These are phyloP conservation scores for Chaetodon trifasciatus DNA, from an alignment of 2,797 vertebrate species.

Conservation along the genomic window DNA sequence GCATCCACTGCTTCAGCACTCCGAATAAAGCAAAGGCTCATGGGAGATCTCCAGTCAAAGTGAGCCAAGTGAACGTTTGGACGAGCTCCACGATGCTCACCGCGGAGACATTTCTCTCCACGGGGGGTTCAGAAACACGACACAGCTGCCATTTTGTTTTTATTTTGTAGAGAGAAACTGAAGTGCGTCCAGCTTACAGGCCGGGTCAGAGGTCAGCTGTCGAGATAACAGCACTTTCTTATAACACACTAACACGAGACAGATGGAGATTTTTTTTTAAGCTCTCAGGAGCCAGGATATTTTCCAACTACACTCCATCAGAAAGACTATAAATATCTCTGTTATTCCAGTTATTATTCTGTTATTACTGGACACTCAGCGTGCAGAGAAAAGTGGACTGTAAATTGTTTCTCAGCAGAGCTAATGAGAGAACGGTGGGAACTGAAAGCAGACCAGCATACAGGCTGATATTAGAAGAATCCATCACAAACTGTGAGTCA, in stretches of 20 bases:
- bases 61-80: constrained; percentile 24
- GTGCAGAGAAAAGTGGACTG: neutral
- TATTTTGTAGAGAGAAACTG: constrained; percentile 17
- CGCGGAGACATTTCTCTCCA: constrained; percentile 12
- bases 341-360: constrained; percentile 27
- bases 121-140: constrained; percentile 17
- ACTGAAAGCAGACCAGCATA: constrained; percentile 6
- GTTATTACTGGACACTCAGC: constrained; percentile 28
- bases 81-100: constrained; percentile 27
- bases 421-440: constrained; percentile 29
- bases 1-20: neutral
- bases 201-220: constrained; percentile 32
- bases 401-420: constrained; percentile 12
- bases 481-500: constrained; percentile 1
- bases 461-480: neutral
- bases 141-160: constrained; percentile 58
- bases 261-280: constrained; percentile 5
- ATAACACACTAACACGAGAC: constrained; percentile 9
- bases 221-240: constrained; percentile 22
- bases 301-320: constrained; percentile 19
- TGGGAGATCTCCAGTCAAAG: constrained; percentile 19
- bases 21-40: constrained; percentile 6
- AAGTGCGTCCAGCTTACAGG: neutral
- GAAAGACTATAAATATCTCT: constrained; percentile 5
- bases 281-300: constrained; percentile 12